Evolutionary conservation across 2,797 vertebrate species (phyloP).

Genomic region (Xerus rutilus): DNA sequence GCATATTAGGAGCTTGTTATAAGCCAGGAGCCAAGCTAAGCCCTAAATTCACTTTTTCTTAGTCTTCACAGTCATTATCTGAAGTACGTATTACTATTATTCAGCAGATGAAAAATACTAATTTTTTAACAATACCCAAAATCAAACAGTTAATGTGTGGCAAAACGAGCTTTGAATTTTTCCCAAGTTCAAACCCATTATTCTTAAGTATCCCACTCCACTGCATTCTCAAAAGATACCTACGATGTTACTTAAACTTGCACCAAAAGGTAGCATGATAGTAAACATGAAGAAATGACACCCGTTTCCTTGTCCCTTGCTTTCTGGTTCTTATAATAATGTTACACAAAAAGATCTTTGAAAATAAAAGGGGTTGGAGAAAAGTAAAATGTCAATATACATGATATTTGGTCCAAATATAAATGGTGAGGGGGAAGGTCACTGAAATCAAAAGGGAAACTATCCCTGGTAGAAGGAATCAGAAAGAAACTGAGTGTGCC

Average conservation of each 20-base stretch:
- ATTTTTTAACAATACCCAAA: neutral
- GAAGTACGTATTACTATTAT: neutral
- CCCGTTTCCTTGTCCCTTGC: neutral
- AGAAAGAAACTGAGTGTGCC: neutral
- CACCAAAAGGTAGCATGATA: neutral
- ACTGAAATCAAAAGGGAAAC: neutral
- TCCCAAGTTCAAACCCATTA: neutral
- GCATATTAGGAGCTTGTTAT: neutral
- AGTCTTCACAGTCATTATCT: neutral
- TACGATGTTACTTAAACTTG: neutral
- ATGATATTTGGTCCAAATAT: constrained; percentile 34
- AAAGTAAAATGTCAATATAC: neutral
- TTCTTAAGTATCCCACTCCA: neutral
- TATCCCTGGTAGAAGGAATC: neutral
- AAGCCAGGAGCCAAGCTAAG: neutral
- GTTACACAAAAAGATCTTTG: neutral
- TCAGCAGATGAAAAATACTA: neutral
- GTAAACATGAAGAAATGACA: neutral
- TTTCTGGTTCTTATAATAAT: neutral
- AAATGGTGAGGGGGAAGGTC: neutral
- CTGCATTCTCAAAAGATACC: neutral
- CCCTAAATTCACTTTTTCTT: neutral
- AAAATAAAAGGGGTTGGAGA: neutral
- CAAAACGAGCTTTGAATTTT: neutral
- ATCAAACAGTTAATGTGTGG: neutral